These are phyloP conservation scores for Platycnemis pennipes DNA, from an alignment of 2,888 invertebrate genomes.

Conservation along the genomic window DNA sequence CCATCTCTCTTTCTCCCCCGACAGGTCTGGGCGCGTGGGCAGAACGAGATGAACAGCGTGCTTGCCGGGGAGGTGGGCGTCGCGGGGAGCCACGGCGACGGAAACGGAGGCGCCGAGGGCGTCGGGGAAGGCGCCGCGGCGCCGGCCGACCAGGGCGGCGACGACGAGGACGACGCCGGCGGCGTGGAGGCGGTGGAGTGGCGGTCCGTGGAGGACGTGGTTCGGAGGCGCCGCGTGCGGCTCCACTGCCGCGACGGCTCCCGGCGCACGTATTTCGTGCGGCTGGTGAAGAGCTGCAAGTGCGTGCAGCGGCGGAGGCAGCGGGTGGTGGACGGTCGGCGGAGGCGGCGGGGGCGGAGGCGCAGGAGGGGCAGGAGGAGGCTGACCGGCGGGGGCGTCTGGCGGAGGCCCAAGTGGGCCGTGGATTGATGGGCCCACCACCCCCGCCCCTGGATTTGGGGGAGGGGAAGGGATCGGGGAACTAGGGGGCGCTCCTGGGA, in stretches of 20 bases:
- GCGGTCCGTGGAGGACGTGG: constrained; percentile 70
- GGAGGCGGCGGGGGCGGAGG: constrained; percentile 32
- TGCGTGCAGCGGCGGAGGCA: constrained; percentile 68
- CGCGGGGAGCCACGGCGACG: neutral
- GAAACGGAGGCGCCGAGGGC: neutral
- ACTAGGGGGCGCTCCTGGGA: neutral
- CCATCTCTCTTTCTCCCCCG: neutral
- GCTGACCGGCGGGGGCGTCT: neutral
- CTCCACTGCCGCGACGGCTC: constrained; percentile 71
- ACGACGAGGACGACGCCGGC: neutral
- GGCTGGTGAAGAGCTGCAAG: constrained; percentile 71
- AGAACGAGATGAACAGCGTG: constrained; percentile 65
- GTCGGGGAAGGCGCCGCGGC: neutral
- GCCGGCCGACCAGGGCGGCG: neutral
- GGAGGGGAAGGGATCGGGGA: neutral
- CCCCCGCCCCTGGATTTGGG: neutral
- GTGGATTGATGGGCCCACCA: neutral
- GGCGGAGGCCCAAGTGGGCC: constrained; percentile 14
- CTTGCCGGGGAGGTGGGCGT: neutral
- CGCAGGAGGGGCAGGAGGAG: constrained; percentile 9
- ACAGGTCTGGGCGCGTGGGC: constrained; percentile 43
- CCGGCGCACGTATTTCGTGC: constrained; percentile 70
- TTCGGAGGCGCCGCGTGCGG: constrained; percentile 69
- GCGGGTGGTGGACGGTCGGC: constrained; percentile 6
- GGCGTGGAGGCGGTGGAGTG: constrained; percentile 49